Conservation (phyloP, 1,140 invertebrate genomes). For the Neotoxoptera formosana region DNA sequence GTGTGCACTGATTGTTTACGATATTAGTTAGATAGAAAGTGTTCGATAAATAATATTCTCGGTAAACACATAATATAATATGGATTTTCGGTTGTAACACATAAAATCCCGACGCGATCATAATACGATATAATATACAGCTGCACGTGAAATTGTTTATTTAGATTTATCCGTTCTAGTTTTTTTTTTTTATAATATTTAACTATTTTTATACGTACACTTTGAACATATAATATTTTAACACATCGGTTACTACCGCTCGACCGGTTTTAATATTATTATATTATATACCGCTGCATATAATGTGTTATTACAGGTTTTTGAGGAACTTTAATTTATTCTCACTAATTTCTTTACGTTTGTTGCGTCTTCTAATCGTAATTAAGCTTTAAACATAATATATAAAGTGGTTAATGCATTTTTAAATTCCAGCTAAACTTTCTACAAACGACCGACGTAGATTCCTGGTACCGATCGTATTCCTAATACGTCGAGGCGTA, state of each 20-base stretch:
- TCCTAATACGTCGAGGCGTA: no score
- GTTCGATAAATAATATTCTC: constrained; percentile 13
- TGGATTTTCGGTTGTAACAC: constrained; percentile 14
- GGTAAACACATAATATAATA: constrained; percentile 17
- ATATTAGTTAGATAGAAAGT: constrained; percentile 31
- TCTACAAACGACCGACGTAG: not conserved
- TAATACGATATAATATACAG: no score
- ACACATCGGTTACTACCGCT: not conserved
- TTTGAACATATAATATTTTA: constrained; percentile 3
- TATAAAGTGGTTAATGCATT: not conserved
- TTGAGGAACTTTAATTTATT: constrained; percentile 22
- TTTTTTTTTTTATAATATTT: constrained; percentile 19
- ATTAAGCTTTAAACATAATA: constrained; percentile 24
- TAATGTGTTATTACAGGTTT: constrained; percentile 36
- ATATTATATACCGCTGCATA: no score
- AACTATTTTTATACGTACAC: constrained; percentile 32
- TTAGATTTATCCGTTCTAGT: constrained; percentile 15
- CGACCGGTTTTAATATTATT: not conserved
- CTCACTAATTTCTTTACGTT: not conserved
- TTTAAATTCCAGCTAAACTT: constrained; percentile 21
- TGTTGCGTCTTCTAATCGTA: constrained; percentile 11
- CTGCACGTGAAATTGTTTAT: constrained; percentile 9
- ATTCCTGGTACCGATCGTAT: no score
- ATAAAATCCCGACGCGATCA: not conserved
- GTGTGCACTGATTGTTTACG: constrained; percentile 10